Evolutionary conservation across 2,888 invertebrate genomes (phyloP).

Genomic region (Ethmia dodecea): DNA sequence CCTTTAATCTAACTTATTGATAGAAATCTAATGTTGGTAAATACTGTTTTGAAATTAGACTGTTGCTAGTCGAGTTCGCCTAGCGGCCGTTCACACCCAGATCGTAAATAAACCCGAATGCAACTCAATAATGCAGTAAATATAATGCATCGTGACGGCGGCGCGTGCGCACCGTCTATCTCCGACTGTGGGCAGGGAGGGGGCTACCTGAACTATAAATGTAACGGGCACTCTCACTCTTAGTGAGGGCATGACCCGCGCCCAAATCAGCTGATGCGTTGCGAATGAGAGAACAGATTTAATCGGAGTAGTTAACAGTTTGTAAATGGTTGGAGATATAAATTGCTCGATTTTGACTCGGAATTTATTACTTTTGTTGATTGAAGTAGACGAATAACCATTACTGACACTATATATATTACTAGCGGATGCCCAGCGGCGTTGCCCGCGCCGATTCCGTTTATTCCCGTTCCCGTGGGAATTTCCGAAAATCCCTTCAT

Average conservation of each 20-base stretch:
- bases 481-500: too few species aligned
- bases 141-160: constrained; percentile 39
- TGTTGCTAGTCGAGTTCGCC: constrained; percentile 12
- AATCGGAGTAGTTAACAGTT: too few species aligned
- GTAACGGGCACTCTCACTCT: constrained; percentile 45
- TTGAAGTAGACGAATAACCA: too few species aligned
- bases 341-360: too few species aligned
- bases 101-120: constrained; percentile 32
- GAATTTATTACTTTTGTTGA: too few species aligned
- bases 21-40: too few species aligned
- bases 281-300: constrained; percentile 37
- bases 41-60: constrained; percentile 7
- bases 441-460: too few species aligned
- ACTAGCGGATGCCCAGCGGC: too few species aligned
- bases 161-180: constrained; percentile 31
- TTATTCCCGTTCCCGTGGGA: too few species aligned
- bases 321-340: too few species aligned
- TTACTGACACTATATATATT: too few species aligned
- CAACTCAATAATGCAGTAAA: constrained; percentile 36
- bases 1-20: too few species aligned
- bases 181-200: constrained; percentile 24
- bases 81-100: constrained; percentile 14
- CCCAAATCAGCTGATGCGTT: constrained; percentile 46
- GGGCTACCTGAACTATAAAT: constrained; percentile 47
- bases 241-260: constrained; percentile 45